Conservation (phyloP, 2,113 vertebrate genomes). For the Clarias batrachus region DNA sequence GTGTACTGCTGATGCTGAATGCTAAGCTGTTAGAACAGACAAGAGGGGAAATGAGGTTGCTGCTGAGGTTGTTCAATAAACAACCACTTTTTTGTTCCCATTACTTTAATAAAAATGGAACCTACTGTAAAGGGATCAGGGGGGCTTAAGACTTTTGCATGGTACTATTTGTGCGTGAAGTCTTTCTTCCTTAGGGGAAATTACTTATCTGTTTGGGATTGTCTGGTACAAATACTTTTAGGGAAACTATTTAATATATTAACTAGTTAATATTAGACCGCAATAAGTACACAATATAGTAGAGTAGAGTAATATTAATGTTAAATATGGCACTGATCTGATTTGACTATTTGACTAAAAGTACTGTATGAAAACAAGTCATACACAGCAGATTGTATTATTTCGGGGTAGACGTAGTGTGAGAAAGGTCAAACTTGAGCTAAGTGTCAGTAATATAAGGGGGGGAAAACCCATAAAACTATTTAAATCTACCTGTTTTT, state of each 20-base stretch:
- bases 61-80: too few species aligned
- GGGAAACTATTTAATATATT: not conserved
- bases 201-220: not conserved
- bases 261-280: not conserved
- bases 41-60: too few species aligned
- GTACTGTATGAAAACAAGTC: not conserved
- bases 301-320: not conserved
- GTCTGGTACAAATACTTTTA: not conserved
- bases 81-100: too few species aligned
- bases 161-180: too few species aligned
- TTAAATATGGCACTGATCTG: not conserved
- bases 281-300: not conserved
- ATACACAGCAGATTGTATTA: not conserved
- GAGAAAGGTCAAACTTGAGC: not conserved
- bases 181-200: not conserved
- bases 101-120: too few species aligned
- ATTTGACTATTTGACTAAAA: not conserved
- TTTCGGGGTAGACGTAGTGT: not conserved
- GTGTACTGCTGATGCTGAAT: too few species aligned
- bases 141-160: too few species aligned
- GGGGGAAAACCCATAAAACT: not conserved
- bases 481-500: not conserved
- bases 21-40: too few species aligned
- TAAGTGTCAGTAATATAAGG: not conserved
- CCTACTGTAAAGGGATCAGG: too few species aligned